Percentiles rank a stretch among this genome's conserved stretches.
These are phyloP conservation scores for Anarrhichthys ocellatus DNA, from an alignment of 2,113 vertebrate genomes.

Conservation along the genomic window DNA sequence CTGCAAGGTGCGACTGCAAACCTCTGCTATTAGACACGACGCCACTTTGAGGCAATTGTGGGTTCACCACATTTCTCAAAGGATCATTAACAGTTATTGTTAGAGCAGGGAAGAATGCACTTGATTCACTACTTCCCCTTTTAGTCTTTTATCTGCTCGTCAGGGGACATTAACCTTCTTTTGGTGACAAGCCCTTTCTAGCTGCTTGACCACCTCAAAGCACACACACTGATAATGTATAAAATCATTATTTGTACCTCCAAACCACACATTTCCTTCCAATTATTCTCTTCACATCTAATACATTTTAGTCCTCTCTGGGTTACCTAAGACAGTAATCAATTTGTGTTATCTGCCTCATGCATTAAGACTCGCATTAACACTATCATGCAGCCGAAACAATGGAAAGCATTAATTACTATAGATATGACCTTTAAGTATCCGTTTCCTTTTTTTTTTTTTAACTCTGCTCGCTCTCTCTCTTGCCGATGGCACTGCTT, in stretches of 20 bases:
- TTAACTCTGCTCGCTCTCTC: slow-evolving; percentile 8
- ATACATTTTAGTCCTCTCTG: background rate
- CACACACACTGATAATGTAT: background rate
- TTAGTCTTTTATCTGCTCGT: slow-evolving; percentile 36
- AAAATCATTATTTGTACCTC: slow-evolving; percentile 26
- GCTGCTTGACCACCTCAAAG: slow-evolving; percentile 12
- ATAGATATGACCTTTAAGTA: slow-evolving; percentile 41
- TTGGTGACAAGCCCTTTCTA: slow-evolving; percentile 15
- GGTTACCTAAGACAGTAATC: slow-evolving; percentile 36
- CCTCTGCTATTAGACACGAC: slow-evolving; percentile 31
- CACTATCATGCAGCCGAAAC: slow-evolving; percentile 45
- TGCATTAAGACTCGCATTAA: slow-evolving; percentile 48
- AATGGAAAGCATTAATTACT: slow-evolving; percentile 44
- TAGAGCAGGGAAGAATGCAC: slow-evolving; percentile 18
- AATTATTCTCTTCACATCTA: slow-evolving; percentile 1
- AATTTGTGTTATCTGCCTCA: slow-evolving; percentile 38
- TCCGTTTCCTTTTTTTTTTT: slow-evolving; percentile 11
- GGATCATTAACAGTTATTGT: slow-evolving; percentile 42
- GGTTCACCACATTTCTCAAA: slow-evolving; percentile 47
- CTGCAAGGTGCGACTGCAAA: slow-evolving; percentile 3
- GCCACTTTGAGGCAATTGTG: slow-evolving; percentile 37
- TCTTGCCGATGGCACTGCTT: background rate
- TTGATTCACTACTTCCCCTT: slow-evolving; percentile 16
- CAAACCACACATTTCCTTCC: slow-evolving; percentile 1
- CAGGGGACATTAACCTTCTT: slow-evolving; percentile 12